Evolutionary conservation across 2,888 invertebrate genomes (phyloP).

Genomic region (Metopia argyrocephala): DNA sequence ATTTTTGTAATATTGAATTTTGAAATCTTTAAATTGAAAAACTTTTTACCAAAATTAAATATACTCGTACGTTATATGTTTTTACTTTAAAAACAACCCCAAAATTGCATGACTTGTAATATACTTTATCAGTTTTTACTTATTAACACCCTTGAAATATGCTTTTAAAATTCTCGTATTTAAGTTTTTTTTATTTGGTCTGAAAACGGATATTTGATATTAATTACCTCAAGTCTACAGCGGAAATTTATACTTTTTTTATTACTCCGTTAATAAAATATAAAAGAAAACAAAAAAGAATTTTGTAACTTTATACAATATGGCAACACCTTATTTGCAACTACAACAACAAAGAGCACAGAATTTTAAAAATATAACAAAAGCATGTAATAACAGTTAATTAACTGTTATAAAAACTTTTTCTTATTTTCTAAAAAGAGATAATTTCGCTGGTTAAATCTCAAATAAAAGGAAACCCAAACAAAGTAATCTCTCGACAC

Average conservation of each 20-base stretch:
- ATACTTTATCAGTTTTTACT: background rate
- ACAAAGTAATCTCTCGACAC: no score
- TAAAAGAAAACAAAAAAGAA: no score
- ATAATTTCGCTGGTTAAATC: slow-evolving; percentile 33
- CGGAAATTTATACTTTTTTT: slow-evolving; percentile 1
- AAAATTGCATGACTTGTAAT: background rate
- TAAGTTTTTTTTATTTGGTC: background rate
- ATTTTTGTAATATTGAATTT: no score
- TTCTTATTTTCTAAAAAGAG: background rate
- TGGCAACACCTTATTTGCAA: slow-evolving; percentile 11
- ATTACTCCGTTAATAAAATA: background rate
- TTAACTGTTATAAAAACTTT: slow-evolving; percentile 29
- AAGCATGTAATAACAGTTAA: slow-evolving; percentile 38
- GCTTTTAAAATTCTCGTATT: background rate
- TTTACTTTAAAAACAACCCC: background rate
- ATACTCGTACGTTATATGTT: no score
- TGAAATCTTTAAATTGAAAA: no score
- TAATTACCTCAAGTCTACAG: slow-evolving; percentile 21
- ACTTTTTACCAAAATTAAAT: no score
- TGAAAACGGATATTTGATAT: slow-evolving; percentile 13
- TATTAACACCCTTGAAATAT: background rate
- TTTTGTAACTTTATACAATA: slow-evolving; percentile 13
- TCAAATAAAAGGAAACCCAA: background rate
- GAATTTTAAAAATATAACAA: slow-evolving; percentile 7
- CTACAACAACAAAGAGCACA: background rate